Evolutionary conservation across 2,888 invertebrate genomes (phyloP), one percentile per base, ranked within the genome.

Genomic region (Drosophila ezoana): DNA sequence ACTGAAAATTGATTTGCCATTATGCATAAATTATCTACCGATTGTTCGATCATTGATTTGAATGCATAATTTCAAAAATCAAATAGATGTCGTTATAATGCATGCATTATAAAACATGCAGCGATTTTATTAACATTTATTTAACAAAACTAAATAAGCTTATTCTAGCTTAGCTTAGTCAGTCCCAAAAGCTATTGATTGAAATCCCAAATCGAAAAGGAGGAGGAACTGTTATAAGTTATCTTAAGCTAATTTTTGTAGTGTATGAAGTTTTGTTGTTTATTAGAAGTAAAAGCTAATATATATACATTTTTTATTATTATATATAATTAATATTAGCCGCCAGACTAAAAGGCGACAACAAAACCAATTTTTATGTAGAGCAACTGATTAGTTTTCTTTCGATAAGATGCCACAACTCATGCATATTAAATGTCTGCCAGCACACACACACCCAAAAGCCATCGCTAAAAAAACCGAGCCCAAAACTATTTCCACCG

Each of bases 1-100:
- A 81, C 72, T 56, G 68, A 82, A 86, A 87, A 80, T 87, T 79
- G 75, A 87, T 79, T 84, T 84, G 86, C 59, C 60, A 65, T 63
- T 64, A 56, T 64, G 86, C 72, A 85, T 86, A 88, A 85, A 85
- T 85, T 80, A 80, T 62, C 43, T 52, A 60, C 16, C 16, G 58
- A 63, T 57, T 59, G 62, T 63, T 65, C 47, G 52, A 41, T 54
- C 57, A 44, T 57, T 67, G 60, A 76, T 67, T 76, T 59, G 53
- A 70, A 49, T 83, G 83, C 49, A 87, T 87, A 75, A 87, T 81
- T 87, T 86, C 72, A 48, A 54, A 86, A 79, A 79, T 82, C 71
- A 72, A 81, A 73, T 75, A 71, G 64, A 72, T 84, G 75, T 73
- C 82, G 72, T 57, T 58, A n/a, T 69, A 83, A 71, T 87, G 73